Evolutionary conservation across 1,140 invertebrate species (phyloP).

Genomic region (Plodia interpunctella): DNA sequence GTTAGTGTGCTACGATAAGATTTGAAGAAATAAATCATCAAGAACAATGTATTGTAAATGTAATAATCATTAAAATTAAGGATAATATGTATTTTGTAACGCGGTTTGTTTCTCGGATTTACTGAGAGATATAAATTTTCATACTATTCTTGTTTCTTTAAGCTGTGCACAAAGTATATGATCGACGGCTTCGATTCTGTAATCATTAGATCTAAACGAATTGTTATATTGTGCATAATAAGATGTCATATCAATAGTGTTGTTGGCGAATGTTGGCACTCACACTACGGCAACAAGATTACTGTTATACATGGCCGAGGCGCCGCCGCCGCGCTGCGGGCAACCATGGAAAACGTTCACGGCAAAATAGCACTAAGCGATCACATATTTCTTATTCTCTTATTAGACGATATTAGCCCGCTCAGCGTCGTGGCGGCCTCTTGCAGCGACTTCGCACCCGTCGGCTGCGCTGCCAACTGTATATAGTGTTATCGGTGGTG

Average conservation of each 20-base stretch:
- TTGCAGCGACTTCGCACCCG: background rate
- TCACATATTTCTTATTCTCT: background rate
- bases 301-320: conserved; percentile 11
- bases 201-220: conserved; percentile 42
- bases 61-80: conserved; percentile 71
- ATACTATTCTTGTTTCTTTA: conserved; percentile 54
- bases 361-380: background rate
- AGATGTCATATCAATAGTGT: conserved; percentile 50
- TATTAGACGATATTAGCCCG: background rate
- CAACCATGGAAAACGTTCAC: no score
- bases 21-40: conserved; percentile 63
- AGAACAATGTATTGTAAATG: conserved; percentile 74
- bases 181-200: conserved; percentile 45
- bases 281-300: conserved; percentile 13
- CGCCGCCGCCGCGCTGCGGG: background rate
- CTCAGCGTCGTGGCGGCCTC: background rate
- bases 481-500: conserved; percentile 54
- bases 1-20: conserved; percentile 76
- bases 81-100: conserved; percentile 75
- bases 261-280: conserved; percentile 22
- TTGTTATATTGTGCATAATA: conserved; percentile 68
- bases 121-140: conserved; percentile 63
- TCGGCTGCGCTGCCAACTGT: conserved; percentile 21
- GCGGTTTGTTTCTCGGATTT: conserved; percentile 67
- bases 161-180: conserved; percentile 68